These are phyloP conservation scores for Corvus hawaiiensis DNA, from an alignment of 2,113 vertebrate genomes.

Conservation along the genomic window DNA sequence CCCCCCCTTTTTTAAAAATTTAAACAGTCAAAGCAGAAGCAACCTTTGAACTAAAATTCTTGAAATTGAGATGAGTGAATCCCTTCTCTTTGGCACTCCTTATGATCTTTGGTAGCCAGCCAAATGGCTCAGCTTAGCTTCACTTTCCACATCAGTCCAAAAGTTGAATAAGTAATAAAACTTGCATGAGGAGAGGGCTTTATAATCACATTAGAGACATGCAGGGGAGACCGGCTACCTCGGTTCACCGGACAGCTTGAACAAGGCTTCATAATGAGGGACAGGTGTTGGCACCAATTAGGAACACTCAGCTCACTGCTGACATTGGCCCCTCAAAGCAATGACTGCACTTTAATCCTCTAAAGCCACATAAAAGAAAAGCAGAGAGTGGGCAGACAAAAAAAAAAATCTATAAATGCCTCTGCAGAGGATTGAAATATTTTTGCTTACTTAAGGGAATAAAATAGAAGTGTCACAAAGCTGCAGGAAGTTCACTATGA, in stretches of 20 bases:
- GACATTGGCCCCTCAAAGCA: conserved; percentile 52
- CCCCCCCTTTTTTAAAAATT: accelerated
- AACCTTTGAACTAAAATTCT: background rate
- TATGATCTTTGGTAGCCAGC: background rate
- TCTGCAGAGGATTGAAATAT: conserved; percentile 12
- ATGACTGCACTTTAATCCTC: conserved; percentile 64
- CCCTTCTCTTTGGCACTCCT: conserved; percentile 5
- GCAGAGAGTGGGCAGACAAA: background rate
- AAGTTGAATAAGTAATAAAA: conserved; percentile 8
- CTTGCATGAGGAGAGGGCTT: conserved; percentile 11
- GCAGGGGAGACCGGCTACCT: background rate
- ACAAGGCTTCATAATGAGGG: conserved; percentile 46
- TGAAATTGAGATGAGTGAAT: background rate
- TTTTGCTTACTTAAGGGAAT: conserved; percentile 13
- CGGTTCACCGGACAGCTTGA: conserved; percentile 34
- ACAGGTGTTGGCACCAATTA: conserved; percentile 67
- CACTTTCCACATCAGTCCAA: conserved; percentile 21
- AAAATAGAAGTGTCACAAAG: background rate
- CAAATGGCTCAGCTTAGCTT: conserved; percentile 25
- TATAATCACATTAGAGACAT: conserved; percentile 20
- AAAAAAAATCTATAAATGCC: background rate
- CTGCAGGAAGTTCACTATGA: background rate
- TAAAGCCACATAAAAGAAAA: conserved; percentile 49
- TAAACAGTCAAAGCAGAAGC: background rate
- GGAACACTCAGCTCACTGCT: conserved; percentile 33